Evolutionary conservation across 1,140 invertebrate species (phyloP).

Genomic region (Brachionus asplanchnoidis): DNA sequence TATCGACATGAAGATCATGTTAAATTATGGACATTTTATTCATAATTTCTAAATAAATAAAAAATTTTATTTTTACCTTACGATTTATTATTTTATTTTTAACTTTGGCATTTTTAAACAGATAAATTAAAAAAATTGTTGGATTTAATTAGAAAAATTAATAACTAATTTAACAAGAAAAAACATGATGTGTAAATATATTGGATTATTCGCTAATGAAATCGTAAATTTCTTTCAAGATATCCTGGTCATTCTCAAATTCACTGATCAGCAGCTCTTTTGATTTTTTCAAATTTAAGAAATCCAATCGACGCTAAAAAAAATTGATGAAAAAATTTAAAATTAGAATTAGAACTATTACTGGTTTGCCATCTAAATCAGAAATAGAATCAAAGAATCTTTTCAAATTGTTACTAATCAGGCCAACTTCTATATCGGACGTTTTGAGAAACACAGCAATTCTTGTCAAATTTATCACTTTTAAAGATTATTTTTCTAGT

Average conservation of each 20-base stretch:
- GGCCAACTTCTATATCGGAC: neutral
- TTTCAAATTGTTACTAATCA: conserved; percentile 22
- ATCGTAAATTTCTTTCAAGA: conserved; percentile 18
- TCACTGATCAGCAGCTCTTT: conserved; percentile 12
- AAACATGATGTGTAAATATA: neutral
- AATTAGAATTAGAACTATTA: neutral
- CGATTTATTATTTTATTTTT: no score
- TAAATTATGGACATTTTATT: no score
- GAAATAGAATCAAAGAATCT: conserved; percentile 17
- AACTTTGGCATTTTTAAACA: neutral
- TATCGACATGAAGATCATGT: no score
- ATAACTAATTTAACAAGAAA: neutral
- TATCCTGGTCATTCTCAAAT: conserved; percentile 26
- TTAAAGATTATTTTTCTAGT: neutral
- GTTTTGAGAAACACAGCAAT: conserved; percentile 8
- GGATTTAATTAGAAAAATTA: neutral
- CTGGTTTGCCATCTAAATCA: neutral
- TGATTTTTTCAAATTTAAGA: conserved; percentile 27
- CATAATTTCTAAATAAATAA: no score
- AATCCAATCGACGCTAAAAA: conserved; percentile 8
- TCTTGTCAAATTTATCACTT: conserved; percentile 24
- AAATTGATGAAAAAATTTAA: neutral
- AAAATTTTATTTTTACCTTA: neutral
- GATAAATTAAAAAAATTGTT: neutral
- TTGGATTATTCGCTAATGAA: neutral